These are phyloP conservation scores for Sinodicranocentrus sp. DNA, from an alignment of 2,888 invertebrate genomes.

Conservation along the genomic window DNA sequence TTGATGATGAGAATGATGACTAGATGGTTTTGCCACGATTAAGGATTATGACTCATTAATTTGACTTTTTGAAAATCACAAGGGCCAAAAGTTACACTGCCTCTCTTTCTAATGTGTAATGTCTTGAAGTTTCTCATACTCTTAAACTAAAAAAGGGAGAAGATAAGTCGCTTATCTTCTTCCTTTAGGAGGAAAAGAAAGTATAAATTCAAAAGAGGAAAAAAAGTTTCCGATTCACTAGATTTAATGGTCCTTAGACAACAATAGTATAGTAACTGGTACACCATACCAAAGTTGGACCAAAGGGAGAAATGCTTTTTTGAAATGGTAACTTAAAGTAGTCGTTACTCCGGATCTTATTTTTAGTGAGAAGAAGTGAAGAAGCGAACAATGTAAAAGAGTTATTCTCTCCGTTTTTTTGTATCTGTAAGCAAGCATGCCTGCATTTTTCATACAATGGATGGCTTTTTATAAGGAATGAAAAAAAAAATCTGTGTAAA, in stretches of 20 bases:
- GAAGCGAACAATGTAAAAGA: too few relatives aligned
- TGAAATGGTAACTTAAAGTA: background rate
- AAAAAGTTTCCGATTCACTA: constrained; percentile 47
- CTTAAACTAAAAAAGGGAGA: too few relatives aligned
- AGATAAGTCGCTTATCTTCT: constrained; percentile 35
- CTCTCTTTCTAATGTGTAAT: too few relatives aligned
- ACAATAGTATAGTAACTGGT: background rate
- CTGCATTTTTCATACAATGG: too few relatives aligned
- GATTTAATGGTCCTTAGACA: constrained; percentile 58
- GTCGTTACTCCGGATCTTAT: background rate
- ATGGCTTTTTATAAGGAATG: background rate
- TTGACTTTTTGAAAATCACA: constrained; percentile 16
- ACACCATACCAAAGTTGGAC: constrained; percentile 5
- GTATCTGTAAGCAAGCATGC: background rate
- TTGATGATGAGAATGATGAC: constrained; percentile 35
- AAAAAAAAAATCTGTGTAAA: constrained; percentile 8
- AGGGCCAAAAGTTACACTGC: too few relatives aligned
- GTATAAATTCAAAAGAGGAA: constrained; percentile 5
- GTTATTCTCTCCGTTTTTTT: background rate
- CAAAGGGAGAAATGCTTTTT: constrained; percentile 13
- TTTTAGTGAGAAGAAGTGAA: background rate
- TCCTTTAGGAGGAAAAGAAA: constrained; percentile 24
- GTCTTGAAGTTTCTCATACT: too few relatives aligned
- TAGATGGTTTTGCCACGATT: constrained; percentile 37
- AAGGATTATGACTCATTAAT: constrained; percentile 33